phyloP scores from a whole-genome alignment of 37 sponge, comb jelly and placozoan species.

The Chondrilla cf. caribensis region DNA sequence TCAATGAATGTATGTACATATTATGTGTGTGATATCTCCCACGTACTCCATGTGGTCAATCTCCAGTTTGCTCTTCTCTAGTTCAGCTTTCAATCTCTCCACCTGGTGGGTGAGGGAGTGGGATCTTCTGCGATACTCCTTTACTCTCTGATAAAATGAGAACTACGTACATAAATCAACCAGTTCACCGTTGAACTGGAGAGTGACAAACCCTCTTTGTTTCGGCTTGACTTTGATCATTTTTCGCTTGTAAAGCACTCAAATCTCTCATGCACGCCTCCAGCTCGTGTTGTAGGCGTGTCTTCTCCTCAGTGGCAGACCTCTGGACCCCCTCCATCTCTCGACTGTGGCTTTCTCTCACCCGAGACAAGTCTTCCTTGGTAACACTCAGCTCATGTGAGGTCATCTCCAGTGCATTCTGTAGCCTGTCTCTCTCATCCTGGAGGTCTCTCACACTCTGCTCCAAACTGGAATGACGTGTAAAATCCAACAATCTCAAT shows the following conservation, averaged over 20 bases:
- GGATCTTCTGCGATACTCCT: background rate
- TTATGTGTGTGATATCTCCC: too few relatives aligned
- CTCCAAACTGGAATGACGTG: background rate
- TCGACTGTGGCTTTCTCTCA: background rate
- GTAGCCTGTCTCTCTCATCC: background rate
- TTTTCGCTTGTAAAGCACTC: background rate
- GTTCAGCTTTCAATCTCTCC: background rate
- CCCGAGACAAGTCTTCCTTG: background rate
- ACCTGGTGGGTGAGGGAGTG: background rate
- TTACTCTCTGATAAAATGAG: background rate
- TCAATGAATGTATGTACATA: too few relatives aligned
- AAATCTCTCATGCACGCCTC: background rate
- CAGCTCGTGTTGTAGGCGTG: conserved; percentile 8
- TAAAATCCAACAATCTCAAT: background rate
- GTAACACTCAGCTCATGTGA: background rate
- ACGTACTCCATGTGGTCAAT: background rate
- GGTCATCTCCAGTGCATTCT: background rate
- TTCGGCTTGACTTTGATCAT: background rate
- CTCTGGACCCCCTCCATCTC: background rate
- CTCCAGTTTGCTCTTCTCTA: background rate
- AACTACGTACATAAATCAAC: too few relatives aligned
- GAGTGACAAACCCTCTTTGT: background rate
- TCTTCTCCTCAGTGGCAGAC: background rate
- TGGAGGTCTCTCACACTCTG: background rate
- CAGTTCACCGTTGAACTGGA: too few relatives aligned